A percentile compares a stretch with the other conserved stretches of the same genome.
phyloP scores from a whole-genome alignment of 2,113 vertebrate genomes.

The Vulpes ferrilata region DNA sequence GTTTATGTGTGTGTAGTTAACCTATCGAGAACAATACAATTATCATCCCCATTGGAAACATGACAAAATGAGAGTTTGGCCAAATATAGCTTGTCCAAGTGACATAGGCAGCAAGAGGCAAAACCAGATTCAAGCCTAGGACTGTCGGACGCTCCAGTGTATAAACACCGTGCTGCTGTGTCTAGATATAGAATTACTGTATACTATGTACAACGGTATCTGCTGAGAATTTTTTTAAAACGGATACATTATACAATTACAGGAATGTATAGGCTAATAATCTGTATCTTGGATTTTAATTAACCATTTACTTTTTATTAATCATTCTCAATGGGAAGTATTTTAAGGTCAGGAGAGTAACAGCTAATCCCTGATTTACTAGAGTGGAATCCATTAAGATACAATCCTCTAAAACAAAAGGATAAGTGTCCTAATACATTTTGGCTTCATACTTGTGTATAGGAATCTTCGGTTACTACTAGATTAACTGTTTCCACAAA shows the following conservation, averaged over 20 bases:
- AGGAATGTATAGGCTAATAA: not conserved
- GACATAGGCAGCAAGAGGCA: not conserved
- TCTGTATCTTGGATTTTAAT: conserved; percentile 19
- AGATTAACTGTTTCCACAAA: not conserved
- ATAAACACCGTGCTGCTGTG: not conserved
- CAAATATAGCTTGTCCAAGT: not conserved
- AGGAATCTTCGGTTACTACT: not conserved
- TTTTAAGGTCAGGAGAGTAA: not conserved
- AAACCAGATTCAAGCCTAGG: not conserved
- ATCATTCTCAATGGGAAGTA: not conserved
- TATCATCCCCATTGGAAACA: not conserved
- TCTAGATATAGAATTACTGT: not conserved
- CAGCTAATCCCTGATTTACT: not conserved
- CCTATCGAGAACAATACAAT: not conserved
- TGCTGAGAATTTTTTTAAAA: not conserved
- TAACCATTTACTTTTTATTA: not conserved
- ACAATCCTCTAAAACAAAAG: not conserved
- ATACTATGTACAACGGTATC: not conserved
- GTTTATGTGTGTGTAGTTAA: not conserved
- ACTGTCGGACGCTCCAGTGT: not conserved
- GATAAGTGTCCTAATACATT: not conserved
- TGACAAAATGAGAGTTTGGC: not conserved
- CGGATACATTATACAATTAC: not conserved
- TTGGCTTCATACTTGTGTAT: not conserved
- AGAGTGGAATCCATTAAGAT: not conserved